Evolutionary conservation across 2,113 vertebrate species (phyloP).

Genomic region (Elachura formosa): DNA sequence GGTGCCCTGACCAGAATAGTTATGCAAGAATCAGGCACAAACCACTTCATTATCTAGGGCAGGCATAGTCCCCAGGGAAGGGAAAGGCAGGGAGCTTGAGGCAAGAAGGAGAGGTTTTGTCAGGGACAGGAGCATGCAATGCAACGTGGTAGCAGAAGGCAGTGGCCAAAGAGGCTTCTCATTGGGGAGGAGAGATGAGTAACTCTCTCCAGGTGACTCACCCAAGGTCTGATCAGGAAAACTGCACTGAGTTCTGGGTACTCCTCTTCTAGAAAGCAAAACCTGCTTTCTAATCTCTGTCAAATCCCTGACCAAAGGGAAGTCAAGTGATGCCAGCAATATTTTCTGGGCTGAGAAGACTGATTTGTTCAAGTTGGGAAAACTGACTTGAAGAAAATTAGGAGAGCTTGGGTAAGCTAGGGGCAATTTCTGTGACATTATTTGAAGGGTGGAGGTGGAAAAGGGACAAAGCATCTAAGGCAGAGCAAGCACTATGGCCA

Average conservation of each 20-base stretch:
- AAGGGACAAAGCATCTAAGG: neutral
- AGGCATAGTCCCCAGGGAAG: neutral
- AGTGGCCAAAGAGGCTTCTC: neutral
- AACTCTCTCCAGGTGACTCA: neutral
- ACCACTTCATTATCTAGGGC: neutral
- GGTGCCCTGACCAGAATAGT: neutral
- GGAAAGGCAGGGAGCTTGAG: neutral
- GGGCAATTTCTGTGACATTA: neutral
- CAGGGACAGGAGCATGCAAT: fast-evolving
- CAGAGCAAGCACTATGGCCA: neutral
- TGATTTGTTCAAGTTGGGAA: neutral
- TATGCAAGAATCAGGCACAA: neutral
- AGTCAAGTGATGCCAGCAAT: neutral
- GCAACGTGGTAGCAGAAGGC: neutral
- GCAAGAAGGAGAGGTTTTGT: neutral
- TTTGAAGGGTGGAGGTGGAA: neutral
- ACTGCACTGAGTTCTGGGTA: neutral
- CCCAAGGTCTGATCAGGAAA: neutral
- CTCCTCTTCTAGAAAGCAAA: neutral
- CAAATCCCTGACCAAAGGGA: neutral
- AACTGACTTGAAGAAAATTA: neutral
- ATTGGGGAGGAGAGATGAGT: neutral
- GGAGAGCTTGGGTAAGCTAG: neutral
- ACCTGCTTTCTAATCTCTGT: neutral
- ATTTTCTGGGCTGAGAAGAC: neutral